Percentiles rank a stretch among this genome's conserved stretches.
These are phyloP conservation scores for Chauna torquata DNA, from an alignment of 2,113 vertebrate species.

Conservation along the genomic window DNA sequence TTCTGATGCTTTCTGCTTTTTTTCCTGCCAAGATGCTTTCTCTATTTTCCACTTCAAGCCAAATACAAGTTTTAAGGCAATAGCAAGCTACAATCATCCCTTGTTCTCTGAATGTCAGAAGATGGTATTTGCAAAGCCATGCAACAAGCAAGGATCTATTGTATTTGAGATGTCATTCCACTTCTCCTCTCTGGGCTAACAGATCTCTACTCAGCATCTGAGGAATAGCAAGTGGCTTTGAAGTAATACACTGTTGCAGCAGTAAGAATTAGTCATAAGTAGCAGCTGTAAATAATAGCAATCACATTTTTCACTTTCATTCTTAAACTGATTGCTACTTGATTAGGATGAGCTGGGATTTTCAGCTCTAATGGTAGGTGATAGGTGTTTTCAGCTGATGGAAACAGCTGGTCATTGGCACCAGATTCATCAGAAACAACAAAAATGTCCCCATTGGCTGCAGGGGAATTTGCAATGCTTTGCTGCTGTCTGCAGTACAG, in stretches of 20 bases:
- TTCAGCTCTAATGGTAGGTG: neutral
- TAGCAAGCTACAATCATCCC: neutral
- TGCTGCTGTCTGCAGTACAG: neutral
- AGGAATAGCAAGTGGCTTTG: neutral
- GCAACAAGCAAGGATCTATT: slow-evolving; percentile 18
- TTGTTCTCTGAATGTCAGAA: slow-evolving; percentile 27
- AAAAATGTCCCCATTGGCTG: neutral
- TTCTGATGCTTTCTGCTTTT: neutral
- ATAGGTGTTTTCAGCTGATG: neutral
- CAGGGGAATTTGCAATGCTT: neutral
- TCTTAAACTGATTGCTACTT: neutral
- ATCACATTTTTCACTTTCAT: neutral
- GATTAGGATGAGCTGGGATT: neutral
- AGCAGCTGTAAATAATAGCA: neutral
- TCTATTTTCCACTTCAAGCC: neutral
- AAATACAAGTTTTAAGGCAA: slow-evolving; percentile 9
- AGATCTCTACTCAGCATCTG: neutral
- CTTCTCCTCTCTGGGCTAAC: neutral
- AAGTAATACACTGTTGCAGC: neutral
- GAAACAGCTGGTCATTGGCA: neutral
- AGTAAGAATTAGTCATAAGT: neutral
- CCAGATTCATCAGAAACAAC: neutral
- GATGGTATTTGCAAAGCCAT: slow-evolving; percentile 8
- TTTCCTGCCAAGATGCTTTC: neutral
- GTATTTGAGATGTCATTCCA: neutral